Base-by-base conservation (phyloP, 2,797 vertebrate genomes). In the Adelosebastes latens region DNA sequence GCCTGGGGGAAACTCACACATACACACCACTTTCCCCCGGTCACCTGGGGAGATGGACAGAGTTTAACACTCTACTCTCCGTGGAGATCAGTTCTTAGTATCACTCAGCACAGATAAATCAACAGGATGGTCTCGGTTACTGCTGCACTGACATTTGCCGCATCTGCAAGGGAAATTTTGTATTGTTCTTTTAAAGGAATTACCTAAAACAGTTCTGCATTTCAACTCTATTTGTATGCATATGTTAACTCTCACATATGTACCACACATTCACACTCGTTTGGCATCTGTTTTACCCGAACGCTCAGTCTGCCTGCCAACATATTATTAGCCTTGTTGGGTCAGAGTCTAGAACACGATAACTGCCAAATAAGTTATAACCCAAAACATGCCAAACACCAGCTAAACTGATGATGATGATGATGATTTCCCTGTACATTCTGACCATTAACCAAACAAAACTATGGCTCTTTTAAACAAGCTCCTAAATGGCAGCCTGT, bases 1-100 rank as follows among this genome's bases (percentile, higher is more conserved):
- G 76, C 81, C 83, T 72, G 36, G 69, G 70, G 80, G 66, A 82
- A 82, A 77, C 79, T 92, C 90, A 77, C 91, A 93, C 80, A 88
- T 64, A 69, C 55, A 83, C 61, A 79, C 65, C 67, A 93, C 78
- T 86, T 88, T 89, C 59, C 59, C 63, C 71, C 31, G 31, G 82
- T 87, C 88, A 85, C 84, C 77, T 59, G 81, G 49, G 70, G 62
- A 87, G 75, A 86, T 49, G 55, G 59, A 66, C 53, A 49, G 62
- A 86, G 77, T 86, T 82, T 61, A 82, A 85, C 77, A 78, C 80
- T 78, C 52, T 29, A 5, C 68, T 84, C 75, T 82, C 74, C 39
- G 8, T 58, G 70, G 69, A 84, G 77, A 79, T 76, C 72, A 65
- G 36, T 49, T 25, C 67, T 36, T 10, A 62, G 22, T 12, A 84